These are phyloP conservation scores for Polypterus bichir DNA, from an alignment of 2,113 vertebrate genomes.

Conservation along the genomic window DNA sequence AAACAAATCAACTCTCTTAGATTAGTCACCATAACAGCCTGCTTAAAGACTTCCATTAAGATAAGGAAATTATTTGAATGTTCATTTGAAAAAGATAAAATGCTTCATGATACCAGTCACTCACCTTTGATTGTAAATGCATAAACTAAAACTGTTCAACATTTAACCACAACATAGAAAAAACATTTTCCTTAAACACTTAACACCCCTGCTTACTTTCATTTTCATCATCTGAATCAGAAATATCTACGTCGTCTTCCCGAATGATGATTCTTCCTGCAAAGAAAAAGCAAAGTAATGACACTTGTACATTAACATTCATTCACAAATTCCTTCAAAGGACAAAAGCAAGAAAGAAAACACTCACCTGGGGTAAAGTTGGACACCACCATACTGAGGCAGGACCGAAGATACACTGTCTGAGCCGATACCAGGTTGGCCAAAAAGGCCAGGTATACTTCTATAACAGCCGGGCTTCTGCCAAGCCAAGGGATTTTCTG, in stretches of 20 bases:
- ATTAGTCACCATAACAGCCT: too few species aligned
- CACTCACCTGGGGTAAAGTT: conserved; percentile 74
- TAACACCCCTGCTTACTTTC: conserved; percentile 56
- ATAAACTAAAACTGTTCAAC: too few species aligned
- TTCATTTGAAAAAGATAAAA: too few species aligned
- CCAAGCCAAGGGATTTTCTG: conserved; percentile 77
- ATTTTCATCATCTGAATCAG: conserved; percentile 88
- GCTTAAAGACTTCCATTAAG: too few species aligned
- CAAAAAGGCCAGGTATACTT: conserved; percentile 85
- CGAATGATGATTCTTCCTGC: conserved; percentile 68
- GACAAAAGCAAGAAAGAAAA: conserved; percentile 3
- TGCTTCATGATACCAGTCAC: too few species aligned
- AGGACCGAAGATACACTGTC: conserved; percentile 77
- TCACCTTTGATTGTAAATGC: too few species aligned
- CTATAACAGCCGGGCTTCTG: conserved; percentile 70
- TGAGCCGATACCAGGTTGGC: conserved; percentile 88
- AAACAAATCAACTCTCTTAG: too few species aligned
- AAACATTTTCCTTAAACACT: too few species aligned
- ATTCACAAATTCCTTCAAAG: neutral
- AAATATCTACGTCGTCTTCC: conserved; percentile 77
- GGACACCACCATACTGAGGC: conserved; percentile 71
- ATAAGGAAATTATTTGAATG: too few species aligned
- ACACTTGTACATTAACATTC: too few species aligned
- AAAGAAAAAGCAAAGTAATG: neutral
- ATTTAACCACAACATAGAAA: too few species aligned